Conservation (phyloP, 2,113 vertebrate species). For the Onychorhynchus coronatus region DNA sequence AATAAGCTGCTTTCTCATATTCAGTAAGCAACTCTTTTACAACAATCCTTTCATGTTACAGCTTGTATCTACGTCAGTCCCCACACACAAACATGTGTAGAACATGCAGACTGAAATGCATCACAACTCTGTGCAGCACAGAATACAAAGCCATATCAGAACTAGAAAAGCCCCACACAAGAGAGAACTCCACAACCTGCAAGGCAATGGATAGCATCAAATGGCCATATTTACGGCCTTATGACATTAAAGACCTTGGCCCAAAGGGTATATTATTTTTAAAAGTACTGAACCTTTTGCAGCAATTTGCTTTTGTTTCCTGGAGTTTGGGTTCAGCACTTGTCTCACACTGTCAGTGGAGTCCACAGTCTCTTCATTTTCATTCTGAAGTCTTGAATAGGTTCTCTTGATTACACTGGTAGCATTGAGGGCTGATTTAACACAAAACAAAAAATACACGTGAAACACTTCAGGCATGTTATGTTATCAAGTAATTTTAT, state of each 20-base stretch:
- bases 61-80: background rate
- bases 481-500: background rate
- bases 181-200: background rate
- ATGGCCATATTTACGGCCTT: background rate
- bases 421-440: conserved; percentile 82
- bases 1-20: background rate
- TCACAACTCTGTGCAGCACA: background rate
- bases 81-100: fast-evolving
- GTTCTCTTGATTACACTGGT: conserved; percentile 78
- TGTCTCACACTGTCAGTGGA: conserved; percentile 62
- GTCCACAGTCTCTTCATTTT: conserved; percentile 26
- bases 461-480: background rate
- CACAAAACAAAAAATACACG: background rate
- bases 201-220: background rate
- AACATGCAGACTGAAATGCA: background rate
- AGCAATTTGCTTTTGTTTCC: conserved; percentile 61
- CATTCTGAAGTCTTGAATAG: conserved; percentile 54
- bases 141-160: background rate
- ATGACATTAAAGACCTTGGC: background rate
- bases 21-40: background rate
- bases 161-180: background rate
- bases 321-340: conserved; percentile 78
- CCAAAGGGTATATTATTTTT: background rate
- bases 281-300: conserved; percentile 68
- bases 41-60: background rate